These are phyloP conservation scores for Nannospalax galili DNA, from an alignment of 2,113 vertebrate genomes.

Conservation along the genomic window DNA sequence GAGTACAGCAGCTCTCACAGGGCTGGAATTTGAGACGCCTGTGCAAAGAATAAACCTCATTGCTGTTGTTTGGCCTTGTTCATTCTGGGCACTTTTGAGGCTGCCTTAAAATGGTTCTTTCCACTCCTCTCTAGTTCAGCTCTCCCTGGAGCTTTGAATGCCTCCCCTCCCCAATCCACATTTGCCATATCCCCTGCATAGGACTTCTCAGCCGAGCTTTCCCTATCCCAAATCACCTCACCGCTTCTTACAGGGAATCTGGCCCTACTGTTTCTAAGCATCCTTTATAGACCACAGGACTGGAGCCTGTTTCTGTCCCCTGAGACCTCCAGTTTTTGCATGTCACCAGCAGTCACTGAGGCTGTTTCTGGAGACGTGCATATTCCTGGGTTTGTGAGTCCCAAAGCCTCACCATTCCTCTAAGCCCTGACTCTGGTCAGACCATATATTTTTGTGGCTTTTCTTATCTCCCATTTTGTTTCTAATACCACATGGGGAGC, in stretches of 20 bases:
- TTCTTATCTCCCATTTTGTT: not conserved
- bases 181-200: not conserved
- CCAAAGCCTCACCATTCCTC: not conserved
- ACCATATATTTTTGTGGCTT: not conserved
- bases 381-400: not conserved
- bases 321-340: not conserved
- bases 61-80: not conserved
- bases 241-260: not conserved
- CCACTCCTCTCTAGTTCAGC: not conserved
- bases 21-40: not conserved
- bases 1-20: not conserved
- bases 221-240: not conserved
- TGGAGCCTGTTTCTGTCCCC: not conserved
- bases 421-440: not conserved
- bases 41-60: not conserved
- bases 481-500: not conserved
- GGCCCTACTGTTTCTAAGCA: not conserved
- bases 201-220: not conserved
- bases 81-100: not conserved
- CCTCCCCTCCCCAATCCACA: no score
- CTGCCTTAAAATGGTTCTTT: constrained; percentile 2
- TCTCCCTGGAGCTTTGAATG: not conserved
- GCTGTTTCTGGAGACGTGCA: not conserved
- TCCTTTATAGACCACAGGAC: not conserved
- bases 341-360: not conserved